Evolutionary conservation across 1,140 invertebrate genomes (phyloP), one percentile per base, ranked within the genome.

Genomic region (Scaptomyza montana): DNA sequence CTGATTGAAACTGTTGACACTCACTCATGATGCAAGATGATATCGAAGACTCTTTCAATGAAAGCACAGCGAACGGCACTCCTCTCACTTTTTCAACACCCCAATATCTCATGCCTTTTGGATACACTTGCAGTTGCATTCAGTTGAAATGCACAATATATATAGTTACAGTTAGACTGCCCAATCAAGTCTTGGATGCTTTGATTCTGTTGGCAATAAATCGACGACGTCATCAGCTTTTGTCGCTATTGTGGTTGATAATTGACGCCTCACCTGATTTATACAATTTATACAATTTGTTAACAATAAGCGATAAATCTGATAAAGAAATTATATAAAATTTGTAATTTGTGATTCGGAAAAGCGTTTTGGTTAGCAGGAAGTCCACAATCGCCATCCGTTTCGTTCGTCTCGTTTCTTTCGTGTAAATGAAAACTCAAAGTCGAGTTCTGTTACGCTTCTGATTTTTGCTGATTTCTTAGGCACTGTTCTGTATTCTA

Each of bases 251-350:
- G 78, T 80, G 54, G 12, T 12, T 61, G 65, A 64, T 82, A 67
- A 81, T 82, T 82, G 79, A 71, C 62, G 71, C 75, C 63, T 74
- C 62, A 67, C 70, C 74, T 61, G 79, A 82, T 78, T 78, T 80
- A 80, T 67, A 76, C 74, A 78, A 86, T 86, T 87, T 82, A 43
- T 64, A n/a, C n/a, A n/a, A n/a, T n/a, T n/a, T n/a, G n/a, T 69
- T 60, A 75, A 87, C 81, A 86, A 81, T 78, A 66, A 53, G 49
- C 61, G 50, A 41, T 70, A 30, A 67, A 84, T 82, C 81, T 81
- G 82, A 86, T 86, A 81, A 87, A 62, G 66, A 86, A 86, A 86
- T 86, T 86, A 86, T 81, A 86, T 86, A 86, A 87, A 86, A 78
- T 87, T 74, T 36, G 33, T 36, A 7, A 36, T 36, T 36, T 36